These are phyloP conservation scores for Cheilosia vernalis DNA, from an alignment of 2,888 invertebrate genomes.

Conservation along the genomic window DNA sequence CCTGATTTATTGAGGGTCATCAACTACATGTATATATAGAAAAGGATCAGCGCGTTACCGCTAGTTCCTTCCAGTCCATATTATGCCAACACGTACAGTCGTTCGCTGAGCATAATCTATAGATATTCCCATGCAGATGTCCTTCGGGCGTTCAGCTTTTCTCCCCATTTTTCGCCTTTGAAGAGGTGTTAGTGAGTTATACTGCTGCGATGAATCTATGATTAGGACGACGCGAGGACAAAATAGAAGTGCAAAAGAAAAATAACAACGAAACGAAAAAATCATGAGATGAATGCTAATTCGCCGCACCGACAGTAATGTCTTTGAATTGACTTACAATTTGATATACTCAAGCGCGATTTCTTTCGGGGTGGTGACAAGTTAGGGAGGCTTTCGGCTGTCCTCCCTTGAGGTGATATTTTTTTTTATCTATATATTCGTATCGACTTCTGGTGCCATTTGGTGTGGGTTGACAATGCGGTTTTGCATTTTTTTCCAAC, in stretches of 20 bases:
- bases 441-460: neutral
- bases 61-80: neutral
- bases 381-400: neutral
- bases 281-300: constrained; percentile 73
- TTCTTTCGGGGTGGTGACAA: constrained; percentile 10
- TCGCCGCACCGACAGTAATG: constrained; percentile 54
- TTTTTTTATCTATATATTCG: constrained; percentile 7
- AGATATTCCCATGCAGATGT: constrained; percentile 45
- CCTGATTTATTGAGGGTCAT: constrained; percentile 58
- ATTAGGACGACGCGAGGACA: constrained; percentile 63
- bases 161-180: constrained; percentile 54
- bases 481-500: neutral
- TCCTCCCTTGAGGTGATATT: neutral
- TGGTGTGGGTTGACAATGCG: neutral
- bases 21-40: constrained; percentile 24
- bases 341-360: constrained; percentile 52
- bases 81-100: constrained; percentile 23
- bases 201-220: constrained; percentile 72
- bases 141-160: constrained; percentile 28
- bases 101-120: constrained; percentile 40
- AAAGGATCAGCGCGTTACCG: constrained; percentile 1
- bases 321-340: constrained; percentile 70
- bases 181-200: constrained; percentile 71
- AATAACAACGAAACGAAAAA: constrained; percentile 41
- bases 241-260: neutral